These are phyloP conservation scores for Trichonephila clavipes DNA, from an alignment of 1,140 invertebrate species.

Conservation along the genomic window DNA sequence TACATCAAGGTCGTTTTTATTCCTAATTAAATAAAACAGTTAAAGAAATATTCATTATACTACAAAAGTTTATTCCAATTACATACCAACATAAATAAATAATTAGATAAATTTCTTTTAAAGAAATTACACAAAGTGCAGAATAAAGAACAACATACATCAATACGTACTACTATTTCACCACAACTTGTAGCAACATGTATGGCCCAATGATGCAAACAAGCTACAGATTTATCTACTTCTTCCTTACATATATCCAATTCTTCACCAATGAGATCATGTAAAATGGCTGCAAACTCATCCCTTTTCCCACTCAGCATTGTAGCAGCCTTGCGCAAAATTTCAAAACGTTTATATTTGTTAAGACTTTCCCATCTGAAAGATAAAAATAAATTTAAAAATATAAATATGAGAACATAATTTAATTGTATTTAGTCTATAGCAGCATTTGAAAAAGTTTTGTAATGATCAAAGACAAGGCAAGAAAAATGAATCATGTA, in stretches of 20 bases:
- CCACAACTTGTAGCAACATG: constrained; percentile 81
- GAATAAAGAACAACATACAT: background rate
- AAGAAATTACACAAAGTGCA: too few species aligned
- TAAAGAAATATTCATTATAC: too few species aligned
- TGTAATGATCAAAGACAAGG: too few species aligned
- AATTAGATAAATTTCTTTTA: too few species aligned
- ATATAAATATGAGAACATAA: background rate
- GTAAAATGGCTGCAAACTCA: constrained; percentile 80
- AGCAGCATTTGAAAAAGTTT: background rate
- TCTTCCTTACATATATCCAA: constrained; percentile 79
- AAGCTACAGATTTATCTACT: constrained; percentile 80
- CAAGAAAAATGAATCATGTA: too few species aligned
- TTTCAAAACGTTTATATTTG: constrained; percentile 82
- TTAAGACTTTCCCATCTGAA: constrained; percentile 29
- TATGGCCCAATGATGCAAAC: constrained; percentile 82
- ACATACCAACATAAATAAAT: too few species aligned
- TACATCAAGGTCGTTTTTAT: too few species aligned
- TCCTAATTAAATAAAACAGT: too few species aligned
- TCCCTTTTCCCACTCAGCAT: constrained; percentile 81
- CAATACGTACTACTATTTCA: background rate
- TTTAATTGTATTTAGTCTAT: background rate
- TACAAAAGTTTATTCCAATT: too few species aligned
- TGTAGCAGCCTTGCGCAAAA: constrained; percentile 83
- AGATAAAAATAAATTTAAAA: background rate
- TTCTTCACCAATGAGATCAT: constrained; percentile 79